Conservation (phyloP, 2,797 vertebrate genomes). For the Halcyon leucocephala region DNA sequence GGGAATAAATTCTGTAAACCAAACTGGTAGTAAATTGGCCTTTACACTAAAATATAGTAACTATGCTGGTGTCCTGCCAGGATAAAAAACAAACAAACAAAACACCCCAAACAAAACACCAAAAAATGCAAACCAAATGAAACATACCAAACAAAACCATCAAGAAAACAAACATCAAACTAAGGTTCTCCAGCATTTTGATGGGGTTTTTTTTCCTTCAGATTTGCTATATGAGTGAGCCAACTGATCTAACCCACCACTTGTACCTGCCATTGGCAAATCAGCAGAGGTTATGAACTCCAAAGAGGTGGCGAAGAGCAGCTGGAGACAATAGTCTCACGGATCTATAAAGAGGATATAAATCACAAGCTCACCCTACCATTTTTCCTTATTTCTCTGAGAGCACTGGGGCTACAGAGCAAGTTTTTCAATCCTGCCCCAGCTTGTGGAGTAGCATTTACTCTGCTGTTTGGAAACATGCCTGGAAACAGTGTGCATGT, state of each 20-base stretch:
- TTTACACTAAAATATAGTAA: not conserved
- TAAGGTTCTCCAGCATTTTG: not conserved
- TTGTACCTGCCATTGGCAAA: not conserved
- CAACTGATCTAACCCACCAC: not conserved
- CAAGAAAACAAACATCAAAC: not conserved
- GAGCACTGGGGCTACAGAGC: not conserved
- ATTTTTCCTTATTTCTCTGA: not conserved
- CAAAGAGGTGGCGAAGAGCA: not conserved
- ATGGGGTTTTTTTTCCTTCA: not conserved
- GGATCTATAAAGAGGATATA: not conserved
- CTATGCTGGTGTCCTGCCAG: not conserved
- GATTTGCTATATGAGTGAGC: not conserved
- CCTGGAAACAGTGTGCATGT: not conserved
- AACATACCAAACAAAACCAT: not conserved
- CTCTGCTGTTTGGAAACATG: not conserved
- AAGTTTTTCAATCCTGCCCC: slow-evolving; percentile 33
- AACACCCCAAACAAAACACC: no score
- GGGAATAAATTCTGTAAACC: not conserved
- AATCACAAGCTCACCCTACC: not conserved
- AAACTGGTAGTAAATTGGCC: not conserved
- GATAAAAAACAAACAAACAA: not conserved
- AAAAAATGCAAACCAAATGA: not conserved
- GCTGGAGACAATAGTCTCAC: slow-evolving; percentile 9
- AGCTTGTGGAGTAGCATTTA: slow-evolving; percentile 27
- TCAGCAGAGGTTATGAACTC: not conserved